Conservation (phyloP, 2,888 invertebrate genomes). For the Polymixis lichenea region DNA sequence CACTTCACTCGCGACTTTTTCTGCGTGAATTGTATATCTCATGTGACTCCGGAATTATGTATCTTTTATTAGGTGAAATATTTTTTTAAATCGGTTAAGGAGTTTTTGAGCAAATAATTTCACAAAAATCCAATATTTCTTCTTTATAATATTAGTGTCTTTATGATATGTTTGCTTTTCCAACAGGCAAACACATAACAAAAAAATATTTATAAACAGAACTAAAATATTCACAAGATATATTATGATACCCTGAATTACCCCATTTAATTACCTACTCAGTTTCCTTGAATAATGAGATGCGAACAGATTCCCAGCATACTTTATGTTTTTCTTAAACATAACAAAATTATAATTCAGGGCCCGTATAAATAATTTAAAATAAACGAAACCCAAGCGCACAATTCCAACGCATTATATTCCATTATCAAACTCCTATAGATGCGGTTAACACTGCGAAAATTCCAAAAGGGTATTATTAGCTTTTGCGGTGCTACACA, state of each 20-base stretch:
- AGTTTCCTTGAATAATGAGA: neutral
- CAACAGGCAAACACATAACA: neutral
- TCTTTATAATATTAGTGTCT: too few relatives aligned
- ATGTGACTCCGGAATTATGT: too few relatives aligned
- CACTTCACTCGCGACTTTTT: too few relatives aligned
- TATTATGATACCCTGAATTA: neutral
- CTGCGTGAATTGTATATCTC: too few relatives aligned
- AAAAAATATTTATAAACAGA: neutral
- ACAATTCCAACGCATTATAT: slow-evolving; percentile 41
- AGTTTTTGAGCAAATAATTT: too few relatives aligned
- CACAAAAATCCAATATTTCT: too few relatives aligned
- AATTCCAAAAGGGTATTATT: slow-evolving; percentile 81
- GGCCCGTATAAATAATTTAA: slow-evolving; percentile 32
- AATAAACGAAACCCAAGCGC: slow-evolving; percentile 37
- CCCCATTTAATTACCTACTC: neutral
- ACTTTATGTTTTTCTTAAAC: slow-evolving; percentile 5
- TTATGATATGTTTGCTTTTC: neutral
- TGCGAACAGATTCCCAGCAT: neutral
- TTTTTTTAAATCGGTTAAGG: too few relatives aligned
- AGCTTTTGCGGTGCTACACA: slow-evolving; percentile 76
- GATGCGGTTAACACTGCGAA: slow-evolving; percentile 69
- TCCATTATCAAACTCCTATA: slow-evolving; percentile 54
- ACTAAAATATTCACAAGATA: neutral
- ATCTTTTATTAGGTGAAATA: too few relatives aligned
- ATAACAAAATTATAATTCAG: slow-evolving; percentile 3